Evolutionary conservation across 2,797 vertebrate genomes (phyloP).

Genomic region (Lithobates pipiens): DNA sequence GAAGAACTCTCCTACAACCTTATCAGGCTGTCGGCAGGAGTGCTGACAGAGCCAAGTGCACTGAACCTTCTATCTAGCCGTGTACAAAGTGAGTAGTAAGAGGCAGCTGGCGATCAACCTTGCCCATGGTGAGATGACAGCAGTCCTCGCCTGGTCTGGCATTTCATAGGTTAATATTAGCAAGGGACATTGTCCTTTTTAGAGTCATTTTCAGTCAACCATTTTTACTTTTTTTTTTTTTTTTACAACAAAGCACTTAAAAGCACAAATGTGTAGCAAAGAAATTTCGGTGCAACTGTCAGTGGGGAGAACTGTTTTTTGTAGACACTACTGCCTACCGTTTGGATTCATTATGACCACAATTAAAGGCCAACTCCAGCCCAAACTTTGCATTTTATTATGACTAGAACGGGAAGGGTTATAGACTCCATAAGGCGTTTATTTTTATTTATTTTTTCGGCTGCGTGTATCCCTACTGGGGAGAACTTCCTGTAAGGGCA

Average conservation of each 20-base stretch:
- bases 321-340: no score
- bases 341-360: no score
- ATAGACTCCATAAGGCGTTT: no score
- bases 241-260: neutral
- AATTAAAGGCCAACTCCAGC: no score
- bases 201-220: neutral
- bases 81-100: neutral
- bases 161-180: neutral
- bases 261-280: slow-evolving; percentile 39
- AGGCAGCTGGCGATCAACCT: no score
- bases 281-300: neutral
- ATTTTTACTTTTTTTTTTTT: neutral
- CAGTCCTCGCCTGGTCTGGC: neutral
- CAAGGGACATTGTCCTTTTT: neutral
- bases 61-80: slow-evolving; percentile 8
- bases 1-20: neutral
- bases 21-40: neutral
- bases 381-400: no score
- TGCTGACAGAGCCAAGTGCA: neutral
- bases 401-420: no score
- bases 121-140: neutral
- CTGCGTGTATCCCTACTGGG: no score
- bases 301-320: no score
- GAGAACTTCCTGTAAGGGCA: no score
- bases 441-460: no score